Evolutionary conservation across 2,113 vertebrate genomes (phyloP), one percentile per base, ranked within the genome.

Genomic region (Myotis lucifugus): DNA sequence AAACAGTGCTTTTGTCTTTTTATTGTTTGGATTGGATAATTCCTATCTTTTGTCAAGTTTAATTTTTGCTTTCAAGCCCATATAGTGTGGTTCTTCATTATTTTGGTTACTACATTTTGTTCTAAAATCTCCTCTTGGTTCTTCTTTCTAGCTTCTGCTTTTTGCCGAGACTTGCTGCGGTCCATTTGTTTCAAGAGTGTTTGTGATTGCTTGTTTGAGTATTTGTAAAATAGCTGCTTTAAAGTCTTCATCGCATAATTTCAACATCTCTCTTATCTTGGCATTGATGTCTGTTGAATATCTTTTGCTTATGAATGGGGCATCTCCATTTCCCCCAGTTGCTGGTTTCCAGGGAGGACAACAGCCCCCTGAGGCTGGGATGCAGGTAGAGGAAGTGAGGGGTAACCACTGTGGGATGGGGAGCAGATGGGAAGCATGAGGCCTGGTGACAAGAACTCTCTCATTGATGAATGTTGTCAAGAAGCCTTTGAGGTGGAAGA

Each of bases 401-500:
- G 27, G 17, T 15, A 19, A 13, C 34, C 25, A 2, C 70, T 7
- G 2, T 3, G 1, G 83, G 90, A 29, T 0, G 0, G 50, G 82
- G 48, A 94, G 32, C 50, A 95, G 78, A 27, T 72, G 37, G 76
- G 40, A 82, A 56, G 52, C 29, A 37, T 85, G 95, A 85, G 37
- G 10, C 6, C 12, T 81, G 81, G 84, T n/a, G n/a, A 32, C 3
- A 0, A 7, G 87, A 50, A 70, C 37, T 19, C 34, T 64, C 56
- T 91, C 69, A 7, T 52, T 82, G 61, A 85, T 78, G 18, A 56
- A 29, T 74, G 90, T 97, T 85, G 37, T 50, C 61, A 73, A 69
- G 91, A 93, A 42, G n/a, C 27, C 69, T 70, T 91, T 84, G 56
- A 97, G 85, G 40, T 96, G 14, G 14, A 27, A 90, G 72, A n/a